phyloP scores from a whole-genome alignment of 1,140 invertebrate species.

The Drosophila dunni region DNA sequence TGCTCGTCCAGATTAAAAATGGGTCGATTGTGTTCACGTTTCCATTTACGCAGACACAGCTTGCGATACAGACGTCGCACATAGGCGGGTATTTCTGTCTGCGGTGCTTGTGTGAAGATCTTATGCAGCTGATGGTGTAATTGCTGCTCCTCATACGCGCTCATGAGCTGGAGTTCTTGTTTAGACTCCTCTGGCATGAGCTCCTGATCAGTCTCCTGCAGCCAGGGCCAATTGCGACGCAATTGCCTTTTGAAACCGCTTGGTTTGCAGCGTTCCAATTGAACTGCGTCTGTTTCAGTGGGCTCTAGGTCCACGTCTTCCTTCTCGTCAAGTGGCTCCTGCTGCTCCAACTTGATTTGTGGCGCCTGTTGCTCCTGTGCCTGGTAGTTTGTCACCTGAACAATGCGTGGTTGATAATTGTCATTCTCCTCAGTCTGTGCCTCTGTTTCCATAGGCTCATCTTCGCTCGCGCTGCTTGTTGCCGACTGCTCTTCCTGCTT shows the following conservation, averaged over 20 bases:
- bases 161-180: constrained; percentile 84
- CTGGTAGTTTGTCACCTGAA: constrained; percentile 80
- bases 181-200: not conserved
- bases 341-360: constrained; percentile 53
- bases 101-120: constrained; percentile 52
- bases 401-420: constrained; percentile 68
- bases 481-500: not conserved
- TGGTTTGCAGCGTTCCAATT: constrained; percentile 57
- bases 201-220: constrained; percentile 45
- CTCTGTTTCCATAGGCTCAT: constrained; percentile 30
- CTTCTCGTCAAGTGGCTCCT: constrained; percentile 42
- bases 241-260: constrained; percentile 70
- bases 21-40: constrained; percentile 86
- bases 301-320: constrained; percentile 13
- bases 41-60: constrained; percentile 87
- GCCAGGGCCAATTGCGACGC: constrained; percentile 76
- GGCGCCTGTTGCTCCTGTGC: constrained; percentile 32
- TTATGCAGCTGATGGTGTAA: constrained; percentile 85
- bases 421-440: constrained; percentile 20
- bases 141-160: constrained; percentile 86
- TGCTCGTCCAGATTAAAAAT: constrained; percentile 87
- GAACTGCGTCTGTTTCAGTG: not conserved
- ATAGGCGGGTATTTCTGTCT: constrained; percentile 74
- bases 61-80: constrained; percentile 87
- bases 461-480: constrained; percentile 39